A percentile compares a stretch with the other conserved stretches of the same genome.
phyloP scores from a whole-genome alignment of 2,797 vertebrate species.

The Smutsia gigantea region DNA sequence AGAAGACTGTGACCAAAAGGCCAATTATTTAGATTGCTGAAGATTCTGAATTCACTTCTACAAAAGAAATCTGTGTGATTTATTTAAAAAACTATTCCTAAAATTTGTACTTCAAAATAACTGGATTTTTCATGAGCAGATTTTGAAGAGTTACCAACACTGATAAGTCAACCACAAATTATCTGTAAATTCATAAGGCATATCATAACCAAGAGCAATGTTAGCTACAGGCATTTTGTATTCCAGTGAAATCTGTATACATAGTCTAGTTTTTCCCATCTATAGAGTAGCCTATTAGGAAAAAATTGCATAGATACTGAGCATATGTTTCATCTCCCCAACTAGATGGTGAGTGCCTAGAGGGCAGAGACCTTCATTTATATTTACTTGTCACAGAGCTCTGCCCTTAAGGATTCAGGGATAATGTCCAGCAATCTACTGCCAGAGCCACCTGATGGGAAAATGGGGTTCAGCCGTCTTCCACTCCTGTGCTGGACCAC shows the following conservation, averaged over 20 bases:
- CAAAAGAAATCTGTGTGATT: neutral
- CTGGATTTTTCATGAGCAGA: neutral
- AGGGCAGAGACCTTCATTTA: neutral
- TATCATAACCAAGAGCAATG: neutral
- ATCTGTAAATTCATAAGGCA: neutral
- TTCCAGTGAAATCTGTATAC: neutral
- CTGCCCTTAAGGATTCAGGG: neutral
- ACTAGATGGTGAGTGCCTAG: neutral
- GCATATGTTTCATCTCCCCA: neutral
- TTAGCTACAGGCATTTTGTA: neutral
- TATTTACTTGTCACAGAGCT: neutral
- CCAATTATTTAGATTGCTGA: neutral
- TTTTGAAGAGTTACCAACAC: conserved; percentile 24
- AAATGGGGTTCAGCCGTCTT: neutral
- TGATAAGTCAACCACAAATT: neutral
- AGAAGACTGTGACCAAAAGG: conserved; percentile 24
- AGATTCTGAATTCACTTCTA: conserved; percentile 47
- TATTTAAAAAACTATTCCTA: neutral
- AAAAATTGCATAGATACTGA: neutral
- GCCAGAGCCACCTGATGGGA: neutral
- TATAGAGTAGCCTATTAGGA: neutral
- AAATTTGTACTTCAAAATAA: conserved; percentile 33
- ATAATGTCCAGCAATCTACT: neutral
- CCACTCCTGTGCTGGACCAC: neutral
- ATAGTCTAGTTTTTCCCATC: neutral